These are phyloP conservation scores for Dasyurus viverrinus DNA, from an alignment of 2,113 vertebrate species.

Conservation along the genomic window DNA sequence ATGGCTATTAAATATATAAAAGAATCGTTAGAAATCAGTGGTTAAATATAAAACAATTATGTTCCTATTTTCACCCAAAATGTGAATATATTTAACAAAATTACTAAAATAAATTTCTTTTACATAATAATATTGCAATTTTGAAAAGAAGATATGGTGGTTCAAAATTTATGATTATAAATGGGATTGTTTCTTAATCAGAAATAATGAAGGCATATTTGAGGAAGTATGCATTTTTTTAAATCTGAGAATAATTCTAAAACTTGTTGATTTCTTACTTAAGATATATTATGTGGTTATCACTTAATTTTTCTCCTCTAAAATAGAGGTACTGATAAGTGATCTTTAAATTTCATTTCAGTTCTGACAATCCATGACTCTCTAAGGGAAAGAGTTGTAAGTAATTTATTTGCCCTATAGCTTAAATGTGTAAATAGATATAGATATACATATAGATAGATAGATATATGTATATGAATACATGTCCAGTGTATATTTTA, in stretches of 20 bases:
- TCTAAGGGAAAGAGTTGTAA: neutral
- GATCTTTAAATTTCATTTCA: neutral
- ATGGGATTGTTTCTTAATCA: constrained; percentile 2
- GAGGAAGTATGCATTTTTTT: neutral
- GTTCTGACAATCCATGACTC: neutral
- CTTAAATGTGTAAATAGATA: neutral
- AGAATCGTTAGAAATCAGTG: neutral
- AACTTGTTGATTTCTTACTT: neutral
- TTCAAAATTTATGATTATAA: neutral
- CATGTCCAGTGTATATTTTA: neutral
- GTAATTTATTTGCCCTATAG: neutral
- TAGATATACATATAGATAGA: too few relatives aligned
- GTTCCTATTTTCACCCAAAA: neutral
- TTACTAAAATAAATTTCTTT: neutral
- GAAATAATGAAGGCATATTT: neutral
- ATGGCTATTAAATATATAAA: too few relatives aligned
- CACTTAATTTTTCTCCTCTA: neutral
- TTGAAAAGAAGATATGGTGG: neutral
- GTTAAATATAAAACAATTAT: neutral
- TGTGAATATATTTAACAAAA: neutral
- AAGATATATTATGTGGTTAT: neutral
- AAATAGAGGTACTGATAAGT: neutral
- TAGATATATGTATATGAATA: too few relatives aligned
- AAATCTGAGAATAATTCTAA: neutral
- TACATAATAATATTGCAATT: neutral